phyloP scores from a whole-genome alignment of 2,888 invertebrate genomes.

The Euspilapteryx auroguttella region DNA sequence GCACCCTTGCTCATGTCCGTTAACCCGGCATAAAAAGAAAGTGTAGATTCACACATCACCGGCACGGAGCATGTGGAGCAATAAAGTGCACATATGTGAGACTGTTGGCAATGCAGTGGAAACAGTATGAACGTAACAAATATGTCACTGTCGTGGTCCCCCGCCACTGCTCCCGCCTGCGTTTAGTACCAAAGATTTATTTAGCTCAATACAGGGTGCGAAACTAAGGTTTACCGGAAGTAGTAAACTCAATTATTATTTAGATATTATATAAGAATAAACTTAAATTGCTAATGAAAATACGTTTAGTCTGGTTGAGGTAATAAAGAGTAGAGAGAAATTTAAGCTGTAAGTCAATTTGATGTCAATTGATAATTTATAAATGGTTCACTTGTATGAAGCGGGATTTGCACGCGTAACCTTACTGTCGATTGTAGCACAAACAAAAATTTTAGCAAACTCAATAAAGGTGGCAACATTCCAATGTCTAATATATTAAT shows the following conservation, averaged over 20 bases:
- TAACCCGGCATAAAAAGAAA: too few species aligned
- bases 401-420: not conserved
- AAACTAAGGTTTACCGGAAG: too few species aligned
- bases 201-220: constrained; percentile 10
- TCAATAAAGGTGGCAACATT: constrained; percentile 5
- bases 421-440: constrained; percentile 3
- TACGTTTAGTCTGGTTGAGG: too few species aligned
- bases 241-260: too few species aligned
- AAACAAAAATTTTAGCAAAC: not conserved
- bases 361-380: too few species aligned
- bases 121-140: constrained; percentile 16
- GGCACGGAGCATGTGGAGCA: not conserved
- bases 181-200: constrained; percentile 15
- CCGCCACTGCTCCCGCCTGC: constrained; percentile 10
- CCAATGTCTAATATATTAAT: constrained; percentile 3
- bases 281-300: not conserved
- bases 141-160: constrained; percentile 29
- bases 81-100: too few species aligned
- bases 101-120: constrained; percentile 18
- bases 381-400: not conserved
- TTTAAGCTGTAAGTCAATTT: too few species aligned
- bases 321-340: too few species aligned
- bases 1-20: too few species aligned
- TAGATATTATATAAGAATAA: not conserved
- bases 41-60: not conserved